Evolutionary conservation across 92 coral and sea anemone species (phyloP).

Genomic region (Palythoa grandis): DNA sequence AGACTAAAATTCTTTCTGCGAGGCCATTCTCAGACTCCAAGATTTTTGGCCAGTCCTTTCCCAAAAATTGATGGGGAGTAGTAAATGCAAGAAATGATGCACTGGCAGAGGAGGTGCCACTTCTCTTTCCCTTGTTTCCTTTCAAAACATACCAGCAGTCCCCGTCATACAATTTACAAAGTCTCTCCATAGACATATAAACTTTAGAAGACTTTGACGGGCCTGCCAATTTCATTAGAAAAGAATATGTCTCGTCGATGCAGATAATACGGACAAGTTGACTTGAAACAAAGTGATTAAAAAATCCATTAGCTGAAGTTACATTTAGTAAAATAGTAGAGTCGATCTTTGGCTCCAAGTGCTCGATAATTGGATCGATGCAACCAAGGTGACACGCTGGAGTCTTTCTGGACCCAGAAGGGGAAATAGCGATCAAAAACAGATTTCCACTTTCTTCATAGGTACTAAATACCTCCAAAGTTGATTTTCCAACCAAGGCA

Average conservation of each 20-base stretch:
- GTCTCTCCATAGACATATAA: constrained; percentile 40
- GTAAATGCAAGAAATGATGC: constrained; percentile 37
- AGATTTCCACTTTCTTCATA: constrained; percentile 8
- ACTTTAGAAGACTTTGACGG: background rate
- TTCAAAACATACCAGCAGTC: constrained; percentile 24
- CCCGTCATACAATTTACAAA: constrained; percentile 40
- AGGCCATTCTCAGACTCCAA: constrained; percentile 26
- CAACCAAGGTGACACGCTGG: no score
- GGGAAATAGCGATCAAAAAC: constrained; percentile 16
- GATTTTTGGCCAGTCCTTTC: constrained; percentile 40
- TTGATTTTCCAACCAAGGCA: constrained; percentile 27
- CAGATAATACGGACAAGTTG: constrained; percentile 37
- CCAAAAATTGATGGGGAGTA: constrained; percentile 38
- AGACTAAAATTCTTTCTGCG: constrained; percentile 46
- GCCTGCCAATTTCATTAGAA: background rate
- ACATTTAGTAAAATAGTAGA: background rate
- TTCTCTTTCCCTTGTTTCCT: constrained; percentile 44
- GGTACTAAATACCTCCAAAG: constrained; percentile 21
- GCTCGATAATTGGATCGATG: no score
- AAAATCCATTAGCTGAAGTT: constrained; percentile 39
- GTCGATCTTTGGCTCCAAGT: no score
- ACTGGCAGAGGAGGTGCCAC: constrained; percentile 30
- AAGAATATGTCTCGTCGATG: constrained; percentile 42
- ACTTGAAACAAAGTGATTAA: constrained; percentile 39
- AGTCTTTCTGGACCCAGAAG: background rate